Evolutionary conservation across 2,113 vertebrate species (phyloP), one percentile per base, ranked within the genome.

Genomic region (Mobula hypostoma): DNA sequence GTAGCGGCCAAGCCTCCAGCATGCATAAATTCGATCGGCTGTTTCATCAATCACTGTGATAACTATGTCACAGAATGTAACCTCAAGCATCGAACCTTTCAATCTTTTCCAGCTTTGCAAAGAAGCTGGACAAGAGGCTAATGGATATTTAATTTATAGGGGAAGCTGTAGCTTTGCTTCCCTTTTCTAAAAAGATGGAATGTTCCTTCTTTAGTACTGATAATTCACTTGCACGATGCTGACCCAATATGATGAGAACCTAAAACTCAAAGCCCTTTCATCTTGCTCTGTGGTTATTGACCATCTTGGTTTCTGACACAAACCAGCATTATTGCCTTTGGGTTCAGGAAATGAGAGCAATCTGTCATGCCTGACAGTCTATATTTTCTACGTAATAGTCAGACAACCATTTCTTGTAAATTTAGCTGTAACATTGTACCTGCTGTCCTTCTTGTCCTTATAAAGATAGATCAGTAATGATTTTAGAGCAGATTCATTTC

Each of bases 91-190:
- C 70, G 70, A 93, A 93, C 91, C 91, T 93, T 93, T 93, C 91
- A 93, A 93, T 93, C 91, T 74, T 93, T 74, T 56, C 68, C 70
- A 74, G 40, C 91, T 90, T 90, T 66, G 85, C 61, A 90, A 90
- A 63, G 58, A n/a, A 90, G 85, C 85, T 32, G 85, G 85, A 32
- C 61, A 68, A 27, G 91, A 56, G 68, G 68, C 91, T 76, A 76
- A 93, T 93, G 91, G 91, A 76, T 93, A 93, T 76, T 93, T 93
- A 93, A 93, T 93, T 93, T 93, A 92, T 74, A 74, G 91, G 70
- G 48, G 70, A 93, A 56, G 91, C 11, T 74, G 36, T 70, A 93
- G 36, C 40, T 93, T 93, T 74, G 70, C 68, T 74, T 90, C 85
- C 15, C 56, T 48, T 93, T 56, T 92, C 40, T 21, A 24, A 70